phyloP scores from a whole-genome alignment of 2,888 invertebrate species.

The Heliconius charithonia region DNA sequence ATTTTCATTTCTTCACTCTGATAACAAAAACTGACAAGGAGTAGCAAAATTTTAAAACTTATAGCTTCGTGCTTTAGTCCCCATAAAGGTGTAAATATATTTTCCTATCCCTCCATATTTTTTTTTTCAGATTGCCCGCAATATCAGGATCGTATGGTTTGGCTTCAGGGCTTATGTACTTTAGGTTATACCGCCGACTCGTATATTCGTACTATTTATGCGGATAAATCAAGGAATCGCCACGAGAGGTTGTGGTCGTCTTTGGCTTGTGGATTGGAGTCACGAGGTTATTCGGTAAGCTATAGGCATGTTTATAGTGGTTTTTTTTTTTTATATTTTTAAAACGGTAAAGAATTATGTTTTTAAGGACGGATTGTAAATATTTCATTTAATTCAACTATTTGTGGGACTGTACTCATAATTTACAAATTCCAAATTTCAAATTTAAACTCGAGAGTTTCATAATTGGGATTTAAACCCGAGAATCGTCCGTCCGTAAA shows the following conservation, averaged over 20 bases:
- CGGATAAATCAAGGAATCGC: constrained; percentile 71
- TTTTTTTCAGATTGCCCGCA: constrained; percentile 83
- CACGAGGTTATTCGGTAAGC: constrained; percentile 48
- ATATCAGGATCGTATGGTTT: constrained; percentile 87
- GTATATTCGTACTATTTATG: constrained; percentile 69
- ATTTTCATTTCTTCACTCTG: too few species aligned
- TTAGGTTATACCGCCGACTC: constrained; percentile 68
- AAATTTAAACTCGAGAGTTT: not conserved
- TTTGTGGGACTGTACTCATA: too few species aligned
- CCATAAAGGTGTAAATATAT: not conserved
- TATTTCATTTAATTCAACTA: not conserved
- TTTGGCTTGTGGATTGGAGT: constrained; percentile 71
- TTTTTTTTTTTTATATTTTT: not conserved
- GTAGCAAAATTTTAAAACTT: too few species aligned
- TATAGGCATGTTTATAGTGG: constrained; percentile 51
- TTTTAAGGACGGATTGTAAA: not conserved
- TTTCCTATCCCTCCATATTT: not conserved
- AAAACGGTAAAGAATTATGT: not conserved
- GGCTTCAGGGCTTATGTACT: constrained; percentile 88
- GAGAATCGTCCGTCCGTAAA: too few species aligned
- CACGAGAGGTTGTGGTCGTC: constrained; percentile 88
- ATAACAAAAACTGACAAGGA: too few species aligned
- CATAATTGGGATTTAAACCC: too few species aligned
- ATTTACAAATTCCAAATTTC: not conserved
- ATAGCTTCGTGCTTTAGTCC: not conserved